These are phyloP conservation scores for Podotricha telesiphe DNA, from an alignment of 2,888 invertebrate genomes.

Conservation along the genomic window DNA sequence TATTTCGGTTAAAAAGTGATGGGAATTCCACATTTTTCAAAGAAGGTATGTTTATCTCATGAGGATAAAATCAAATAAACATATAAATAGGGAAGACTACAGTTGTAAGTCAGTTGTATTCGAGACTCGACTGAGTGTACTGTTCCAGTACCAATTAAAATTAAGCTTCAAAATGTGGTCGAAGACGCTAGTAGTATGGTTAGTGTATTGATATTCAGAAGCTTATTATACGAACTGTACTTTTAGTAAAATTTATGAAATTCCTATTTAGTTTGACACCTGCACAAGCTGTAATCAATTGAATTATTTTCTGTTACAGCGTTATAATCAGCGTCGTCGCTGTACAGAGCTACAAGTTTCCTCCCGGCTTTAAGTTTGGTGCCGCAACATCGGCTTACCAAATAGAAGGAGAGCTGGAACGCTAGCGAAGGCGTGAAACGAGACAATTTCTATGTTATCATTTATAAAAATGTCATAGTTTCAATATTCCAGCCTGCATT, in stretches of 20 bases:
- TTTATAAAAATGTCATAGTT: too few species aligned
- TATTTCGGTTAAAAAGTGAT: neutral
- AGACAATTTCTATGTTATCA: too few species aligned
- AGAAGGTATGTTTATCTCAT: neutral
- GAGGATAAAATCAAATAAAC: neutral
- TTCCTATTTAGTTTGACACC: too few species aligned
- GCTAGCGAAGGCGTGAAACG: too few species aligned
- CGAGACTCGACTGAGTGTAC: neutral
- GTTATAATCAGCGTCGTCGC: too few species aligned
- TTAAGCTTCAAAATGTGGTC: neutral
- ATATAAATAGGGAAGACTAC: neutral
- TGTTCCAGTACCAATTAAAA: neutral
- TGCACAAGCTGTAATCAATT: neutral
- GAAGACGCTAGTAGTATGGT: constrained; percentile 3
- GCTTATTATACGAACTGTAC: neutral
- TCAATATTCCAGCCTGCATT: too few species aligned
- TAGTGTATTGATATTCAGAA: neutral
- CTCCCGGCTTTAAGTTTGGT: too few species aligned
- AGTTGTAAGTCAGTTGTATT: neutral
- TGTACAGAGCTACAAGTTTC: too few species aligned
- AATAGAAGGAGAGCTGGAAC: too few species aligned
- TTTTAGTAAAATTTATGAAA: neutral
- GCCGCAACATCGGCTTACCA: too few species aligned
- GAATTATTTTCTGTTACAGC: neutral
- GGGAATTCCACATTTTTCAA: neutral